Conservation (phyloP, 2,888 invertebrate species). For the Germaria angustata region DNA sequence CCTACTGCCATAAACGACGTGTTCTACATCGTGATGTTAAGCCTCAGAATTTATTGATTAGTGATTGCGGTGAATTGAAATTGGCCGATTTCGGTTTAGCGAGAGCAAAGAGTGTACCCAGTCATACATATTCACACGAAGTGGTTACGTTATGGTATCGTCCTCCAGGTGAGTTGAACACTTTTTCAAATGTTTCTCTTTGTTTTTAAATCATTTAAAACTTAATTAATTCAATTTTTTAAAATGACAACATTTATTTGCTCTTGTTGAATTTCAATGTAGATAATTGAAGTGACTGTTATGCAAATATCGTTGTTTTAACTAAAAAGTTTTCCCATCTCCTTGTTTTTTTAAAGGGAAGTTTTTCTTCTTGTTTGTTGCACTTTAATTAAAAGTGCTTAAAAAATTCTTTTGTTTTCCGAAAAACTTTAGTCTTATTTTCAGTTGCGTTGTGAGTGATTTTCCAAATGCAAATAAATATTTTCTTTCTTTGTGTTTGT, state of each 20-base stretch:
- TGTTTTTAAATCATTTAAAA: not conserved
- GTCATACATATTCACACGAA: slow-evolving; percentile 98
- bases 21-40: slow-evolving; percentile 98
- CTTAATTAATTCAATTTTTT: not conserved
- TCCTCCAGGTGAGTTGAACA: slow-evolving; percentile 86
- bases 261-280: not conserved
- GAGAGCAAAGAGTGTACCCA: slow-evolving; percentile 98
- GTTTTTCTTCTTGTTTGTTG: slow-evolving; percentile 5
- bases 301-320: slow-evolving; percentile 41
- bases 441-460: slow-evolving; percentile 8
- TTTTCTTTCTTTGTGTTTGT: not conserved
- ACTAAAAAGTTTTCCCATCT: slow-evolving; percentile 21
- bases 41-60: slow-evolving; percentile 98
- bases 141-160: slow-evolving; percentile 99
- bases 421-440: slow-evolving; percentile 37
- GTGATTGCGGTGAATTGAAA: slow-evolving; percentile 97
- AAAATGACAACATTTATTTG: not conserved
- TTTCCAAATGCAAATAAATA: slow-evolving; percentile 3
- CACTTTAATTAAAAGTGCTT: slow-evolving; percentile 48
- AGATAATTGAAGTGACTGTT: slow-evolving; percentile 50
- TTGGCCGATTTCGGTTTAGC: slow-evolving; percentile 99
- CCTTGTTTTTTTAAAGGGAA: not conserved
- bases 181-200: not conserved
- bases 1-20: slow-evolving; percentile 97
- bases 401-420: slow-evolving; percentile 39